Base-by-base conservation (phyloP, 2,888 invertebrate species). In the Thera britannica region DNA sequence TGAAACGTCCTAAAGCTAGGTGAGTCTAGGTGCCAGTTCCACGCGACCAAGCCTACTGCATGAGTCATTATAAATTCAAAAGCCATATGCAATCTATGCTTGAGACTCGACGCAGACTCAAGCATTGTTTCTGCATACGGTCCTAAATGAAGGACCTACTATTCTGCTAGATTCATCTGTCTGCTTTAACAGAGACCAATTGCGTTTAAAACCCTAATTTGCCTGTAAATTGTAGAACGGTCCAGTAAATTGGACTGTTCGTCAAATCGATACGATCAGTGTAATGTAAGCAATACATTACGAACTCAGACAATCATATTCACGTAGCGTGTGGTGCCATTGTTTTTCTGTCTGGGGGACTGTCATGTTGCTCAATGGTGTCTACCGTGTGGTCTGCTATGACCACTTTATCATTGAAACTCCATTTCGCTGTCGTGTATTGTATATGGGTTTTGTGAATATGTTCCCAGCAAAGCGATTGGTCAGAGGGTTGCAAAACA, bases 331-430 rank as follows among this genome's bases (percentile, higher is more conserved):
- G 49, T 52, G 52, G 52, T 38, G 59, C 49, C 49, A 60, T 52
- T 60, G 58, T 58, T 44, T 58, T n/a, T 58, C 58, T 59, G 59
- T 49, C 48, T 49, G 58, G 46, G 46, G 35, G 44, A 12, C 46
- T 58, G 59, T 59, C 59, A 51, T 49, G 59, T 5, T 59, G 48
- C 35, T 49, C 51, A 59, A 51, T 38, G 41, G 11, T 36, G 60
- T 60, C 60, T 60, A 41, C 38, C 51, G 38, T 52, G 49, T 59
- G 49, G 59, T 59, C 62, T 36, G 55, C n/a, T 54, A 46, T 46
- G 23, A 54, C 11, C 23, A 34, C 58, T 2, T 34, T 49, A 36
- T 62, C 52, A 54, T 44, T 41, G 38, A 41, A 57, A 36, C 36
- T 7, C 51, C 51, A 12, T 51, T 51, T 23, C 7, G 41, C 7